Evolutionary conservation across 2,888 invertebrate species (phyloP).

Genomic region (Eutolmus rufibarbis): DNA sequence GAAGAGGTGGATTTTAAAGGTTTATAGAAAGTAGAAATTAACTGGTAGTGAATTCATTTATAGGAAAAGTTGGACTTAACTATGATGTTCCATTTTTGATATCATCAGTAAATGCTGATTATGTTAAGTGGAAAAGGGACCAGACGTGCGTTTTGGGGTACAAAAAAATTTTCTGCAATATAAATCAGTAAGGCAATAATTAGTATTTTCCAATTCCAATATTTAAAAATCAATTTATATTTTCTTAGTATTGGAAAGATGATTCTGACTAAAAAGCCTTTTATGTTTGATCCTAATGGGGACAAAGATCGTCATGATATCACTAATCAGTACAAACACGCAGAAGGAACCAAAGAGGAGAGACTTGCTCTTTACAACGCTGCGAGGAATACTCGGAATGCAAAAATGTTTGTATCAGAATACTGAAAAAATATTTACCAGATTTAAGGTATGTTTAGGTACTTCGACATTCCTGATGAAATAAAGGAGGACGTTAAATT

Average conservation of each 20-base stretch:
- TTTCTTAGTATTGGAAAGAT: constrained; percentile 73
- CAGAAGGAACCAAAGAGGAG: constrained; percentile 77
- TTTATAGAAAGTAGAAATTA: not conserved
- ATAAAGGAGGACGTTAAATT: constrained; percentile 70
- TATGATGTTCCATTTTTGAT: constrained; percentile 81
- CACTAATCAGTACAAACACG: constrained; percentile 73
- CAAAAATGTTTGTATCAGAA: constrained; percentile 61
- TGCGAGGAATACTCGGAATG: constrained; percentile 71
- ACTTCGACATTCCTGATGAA: constrained; percentile 69
- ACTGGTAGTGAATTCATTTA: not conserved
- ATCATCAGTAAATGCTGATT: constrained; percentile 84
- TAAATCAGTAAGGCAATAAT: constrained; percentile 71
- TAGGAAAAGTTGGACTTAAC: constrained; percentile 68
- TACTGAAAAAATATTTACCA: constrained; percentile 48
- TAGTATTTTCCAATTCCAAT: not conserved
- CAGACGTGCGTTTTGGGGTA: constrained; percentile 70
- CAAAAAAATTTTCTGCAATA: constrained; percentile 74
- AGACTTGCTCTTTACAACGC: constrained; percentile 78
- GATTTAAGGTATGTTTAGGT: constrained; percentile 59
- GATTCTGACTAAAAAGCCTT: constrained; percentile 78
- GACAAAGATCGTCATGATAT: constrained; percentile 77
- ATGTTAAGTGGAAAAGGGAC: constrained; percentile 80
- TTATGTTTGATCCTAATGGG: constrained; percentile 74
- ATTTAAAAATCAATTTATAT: not conserved
- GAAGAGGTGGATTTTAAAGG: constrained; percentile 66